Evolutionary conservation across 2,113 vertebrate species (phyloP).

Genomic region (Pluvianellus socialis): DNA sequence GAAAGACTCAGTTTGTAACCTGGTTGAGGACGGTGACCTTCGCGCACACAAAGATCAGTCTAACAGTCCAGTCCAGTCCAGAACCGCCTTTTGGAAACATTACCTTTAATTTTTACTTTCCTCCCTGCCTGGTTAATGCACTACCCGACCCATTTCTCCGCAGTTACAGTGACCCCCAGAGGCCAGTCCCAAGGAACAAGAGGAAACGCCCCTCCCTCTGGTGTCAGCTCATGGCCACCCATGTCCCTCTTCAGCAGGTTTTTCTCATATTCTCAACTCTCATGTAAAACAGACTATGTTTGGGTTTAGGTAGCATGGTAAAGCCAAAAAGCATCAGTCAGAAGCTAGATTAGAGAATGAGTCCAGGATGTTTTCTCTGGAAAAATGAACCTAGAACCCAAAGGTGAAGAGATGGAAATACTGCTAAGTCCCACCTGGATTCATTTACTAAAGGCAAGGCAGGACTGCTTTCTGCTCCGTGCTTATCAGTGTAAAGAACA

Average conservation of each 20-base stretch:
- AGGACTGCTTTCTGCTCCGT: not conserved
- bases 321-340: not conserved
- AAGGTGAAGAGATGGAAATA: not conserved
- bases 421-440: not conserved
- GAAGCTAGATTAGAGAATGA: not conserved
- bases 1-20: not conserved
- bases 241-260: not conserved
- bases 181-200: not conserved
- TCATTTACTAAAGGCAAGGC: not conserved
- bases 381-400: not conserved
- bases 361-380: not conserved
- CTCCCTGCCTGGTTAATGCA: not conserved
- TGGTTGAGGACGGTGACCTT: not conserved
- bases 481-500: not conserved
- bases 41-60: not conserved
- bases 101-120: not conserved
- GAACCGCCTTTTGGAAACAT: accelerated
- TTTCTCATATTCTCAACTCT: not conserved
- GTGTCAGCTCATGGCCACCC: not conserved
- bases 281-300: not conserved
- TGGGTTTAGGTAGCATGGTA: not conserved
- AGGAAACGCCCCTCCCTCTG: not conserved
- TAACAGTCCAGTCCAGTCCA: not conserved
- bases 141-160: not conserved
- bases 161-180: not conserved